Percentiles rank a stretch among this genome's conserved stretches.
Conservation (phyloP, 2,888 invertebrate genomes). For the Lasius platythorax region DNA sequence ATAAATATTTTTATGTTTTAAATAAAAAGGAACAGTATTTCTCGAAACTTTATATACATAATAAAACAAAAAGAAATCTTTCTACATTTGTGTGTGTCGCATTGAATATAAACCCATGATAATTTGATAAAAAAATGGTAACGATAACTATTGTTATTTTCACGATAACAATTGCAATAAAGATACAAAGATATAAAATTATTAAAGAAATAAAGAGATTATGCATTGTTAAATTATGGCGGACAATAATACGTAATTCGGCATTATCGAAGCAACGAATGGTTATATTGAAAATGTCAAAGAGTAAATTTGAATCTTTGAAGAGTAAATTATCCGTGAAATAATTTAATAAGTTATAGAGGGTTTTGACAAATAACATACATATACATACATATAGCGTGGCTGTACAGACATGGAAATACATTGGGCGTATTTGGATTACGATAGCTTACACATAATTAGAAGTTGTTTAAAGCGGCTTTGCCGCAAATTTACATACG, state of each 20-base stretch:
- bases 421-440: not conserved
- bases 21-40: too few relatives aligned
- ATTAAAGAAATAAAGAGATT: not conserved
- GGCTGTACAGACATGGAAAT: not conserved
- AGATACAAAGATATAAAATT: not conserved
- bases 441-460: constrained; percentile 25
- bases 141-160: not conserved
- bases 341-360: not conserved
- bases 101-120: too few relatives aligned
- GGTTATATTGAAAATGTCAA: not conserved
- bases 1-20: too few relatives aligned
- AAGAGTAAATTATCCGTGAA: not conserved
- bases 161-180: not conserved
- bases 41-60: too few relatives aligned
- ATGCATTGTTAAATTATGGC: not conserved
- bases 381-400: not conserved
- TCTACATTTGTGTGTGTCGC: too few relatives aligned
- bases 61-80: too few relatives aligned
- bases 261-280: not conserved
- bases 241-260: not conserved
- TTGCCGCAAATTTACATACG: constrained; percentile 47
- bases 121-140: too few relatives aligned
- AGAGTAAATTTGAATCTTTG: not conserved
- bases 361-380: not conserved
- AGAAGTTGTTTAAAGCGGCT: constrained; percentile 32